Evolutionary conservation across 1,140 invertebrate species (phyloP).

Genomic region (Akabosia matsudoensis): DNA sequence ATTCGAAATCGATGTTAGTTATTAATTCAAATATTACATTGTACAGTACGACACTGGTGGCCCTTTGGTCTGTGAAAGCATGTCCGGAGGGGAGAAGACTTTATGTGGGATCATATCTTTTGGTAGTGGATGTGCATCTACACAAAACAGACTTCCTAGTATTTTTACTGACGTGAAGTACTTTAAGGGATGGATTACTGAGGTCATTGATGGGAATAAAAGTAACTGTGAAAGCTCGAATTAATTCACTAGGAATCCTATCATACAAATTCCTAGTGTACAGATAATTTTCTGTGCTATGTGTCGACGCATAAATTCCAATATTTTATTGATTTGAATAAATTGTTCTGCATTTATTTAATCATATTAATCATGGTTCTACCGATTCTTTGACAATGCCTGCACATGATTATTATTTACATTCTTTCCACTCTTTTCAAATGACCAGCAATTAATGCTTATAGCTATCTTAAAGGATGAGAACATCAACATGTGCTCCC

Average conservation of each 20-base stretch:
- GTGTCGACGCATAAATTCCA: too few relatives aligned
- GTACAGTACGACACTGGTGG: conserved; percentile 6
- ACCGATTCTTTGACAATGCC: neutral
- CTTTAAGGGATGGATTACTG: neutral
- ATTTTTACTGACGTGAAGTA: neutral
- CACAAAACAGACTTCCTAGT: neutral
- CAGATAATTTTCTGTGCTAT: too few relatives aligned
- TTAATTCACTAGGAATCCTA: too few relatives aligned
- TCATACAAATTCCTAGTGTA: too few relatives aligned
- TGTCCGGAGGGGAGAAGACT: neutral
- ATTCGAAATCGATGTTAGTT: neutral
- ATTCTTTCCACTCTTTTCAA: neutral
- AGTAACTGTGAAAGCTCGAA: too few relatives aligned
- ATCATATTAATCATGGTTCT: neutral
- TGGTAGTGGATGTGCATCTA: neutral
- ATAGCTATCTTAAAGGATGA: neutral
- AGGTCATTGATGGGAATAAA: too few relatives aligned
- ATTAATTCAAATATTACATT: neutral
- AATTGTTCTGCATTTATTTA: neutral
- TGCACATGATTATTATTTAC: neutral
- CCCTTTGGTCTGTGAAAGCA: neutral
- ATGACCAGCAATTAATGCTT: neutral
- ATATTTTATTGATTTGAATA: neutral
- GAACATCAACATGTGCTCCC: neutral
- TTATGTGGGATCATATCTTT: conserved; percentile 7